These are phyloP conservation scores for Pogonocherus hispidulus DNA, from an alignment of 2,888 invertebrate genomes.

Conservation along the genomic window DNA sequence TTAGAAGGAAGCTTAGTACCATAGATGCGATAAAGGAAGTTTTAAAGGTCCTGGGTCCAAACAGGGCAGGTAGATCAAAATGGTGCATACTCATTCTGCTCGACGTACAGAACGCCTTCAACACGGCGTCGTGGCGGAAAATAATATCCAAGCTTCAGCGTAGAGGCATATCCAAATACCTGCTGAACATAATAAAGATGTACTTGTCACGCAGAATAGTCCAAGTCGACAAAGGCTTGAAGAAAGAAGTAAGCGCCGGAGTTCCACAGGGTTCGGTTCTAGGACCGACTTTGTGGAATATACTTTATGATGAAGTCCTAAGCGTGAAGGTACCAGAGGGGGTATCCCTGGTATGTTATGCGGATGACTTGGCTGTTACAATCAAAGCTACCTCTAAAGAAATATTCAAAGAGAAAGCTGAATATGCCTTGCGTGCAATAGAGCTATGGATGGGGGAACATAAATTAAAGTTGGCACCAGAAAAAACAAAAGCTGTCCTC, in stretches of 20 bases:
- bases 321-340: neutral
- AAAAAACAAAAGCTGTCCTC: slow-evolving; percentile 29
- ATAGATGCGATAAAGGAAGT: neutral
- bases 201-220: neutral
- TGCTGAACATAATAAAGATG: neutral
- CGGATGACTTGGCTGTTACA: slow-evolving; percentile 30
- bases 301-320: slow-evolving; percentile 18
- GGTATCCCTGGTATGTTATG: slow-evolving; percentile 16
- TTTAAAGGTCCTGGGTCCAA: neutral
- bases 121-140: slow-evolving; percentile 8
- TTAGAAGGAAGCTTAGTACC: neutral
- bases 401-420: slow-evolving; percentile 2
- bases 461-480: slow-evolving; percentile 25
- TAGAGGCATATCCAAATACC: neutral
- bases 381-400: neutral
- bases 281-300: slow-evolving; percentile 30
- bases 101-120: slow-evolving; percentile 17
- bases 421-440: slow-evolving; percentile 15
- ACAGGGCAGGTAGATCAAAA: neutral
- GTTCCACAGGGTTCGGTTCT: slow-evolving; percentile 33
- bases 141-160: neutral
- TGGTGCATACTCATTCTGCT: neutral
- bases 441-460: slow-evolving; percentile 14
- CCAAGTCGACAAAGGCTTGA: neutral
- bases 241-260: neutral